Evolutionary conservation across 1,140 invertebrate species (phyloP).

Genomic region (Drosophila erecta): DNA sequence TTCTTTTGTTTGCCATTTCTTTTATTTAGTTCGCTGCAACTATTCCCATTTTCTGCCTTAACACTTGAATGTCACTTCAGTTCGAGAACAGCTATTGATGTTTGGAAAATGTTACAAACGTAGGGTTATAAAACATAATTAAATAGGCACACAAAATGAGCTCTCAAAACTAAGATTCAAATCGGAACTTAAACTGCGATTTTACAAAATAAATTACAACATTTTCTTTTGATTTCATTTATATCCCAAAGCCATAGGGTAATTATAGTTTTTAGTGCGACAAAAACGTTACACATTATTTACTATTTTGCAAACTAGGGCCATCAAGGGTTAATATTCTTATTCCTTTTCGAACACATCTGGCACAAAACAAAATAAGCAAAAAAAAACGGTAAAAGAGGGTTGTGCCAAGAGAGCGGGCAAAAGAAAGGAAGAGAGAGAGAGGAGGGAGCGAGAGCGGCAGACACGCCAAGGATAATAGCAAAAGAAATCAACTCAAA

Average conservation of each 20-base stretch:
- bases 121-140: background rate
- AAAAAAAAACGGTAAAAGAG: conserved; percentile 13
- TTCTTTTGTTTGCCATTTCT: background rate
- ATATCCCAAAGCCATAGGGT: too few relatives aligned
- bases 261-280: too few relatives aligned
- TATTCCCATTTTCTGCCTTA: background rate
- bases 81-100: background rate
- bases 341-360: conserved; percentile 15
- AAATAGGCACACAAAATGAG: background rate
- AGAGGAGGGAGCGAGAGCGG: background rate
- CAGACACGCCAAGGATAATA: conserved; percentile 32
- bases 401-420: conserved; percentile 24
- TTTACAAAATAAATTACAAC: too few relatives aligned
- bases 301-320: background rate
- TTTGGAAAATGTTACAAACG: background rate
- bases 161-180: background rate
- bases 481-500: conserved; percentile 2
- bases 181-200: too few relatives aligned
- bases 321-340: conserved; percentile 1
- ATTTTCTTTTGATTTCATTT: too few relatives aligned
- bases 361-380: conserved; percentile 38
- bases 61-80: too few relatives aligned
- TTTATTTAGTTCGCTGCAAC: background rate
- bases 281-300: background rate
- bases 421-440: background rate